Evolutionary conservation across 2,888 invertebrate genomes (phyloP).

Genomic region (Leucozona laternaria): DNA sequence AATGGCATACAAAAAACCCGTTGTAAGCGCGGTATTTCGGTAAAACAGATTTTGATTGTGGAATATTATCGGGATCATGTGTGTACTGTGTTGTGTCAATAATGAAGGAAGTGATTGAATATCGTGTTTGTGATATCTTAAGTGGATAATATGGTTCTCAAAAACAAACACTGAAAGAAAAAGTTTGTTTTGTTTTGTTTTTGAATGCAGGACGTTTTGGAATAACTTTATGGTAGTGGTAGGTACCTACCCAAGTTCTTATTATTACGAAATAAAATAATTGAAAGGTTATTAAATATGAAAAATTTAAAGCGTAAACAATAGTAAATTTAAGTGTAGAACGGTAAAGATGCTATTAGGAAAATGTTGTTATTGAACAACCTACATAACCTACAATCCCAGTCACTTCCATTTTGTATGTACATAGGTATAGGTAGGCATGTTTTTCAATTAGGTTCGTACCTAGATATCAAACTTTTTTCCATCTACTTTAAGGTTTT

Average conservation of each 20-base stretch:
- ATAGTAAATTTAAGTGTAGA: no score
- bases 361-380: no score
- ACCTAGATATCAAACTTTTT: no score
- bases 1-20: constrained; percentile 48
- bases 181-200: background rate
- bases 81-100: background rate
- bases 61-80: constrained; percentile 30
- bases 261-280: no score
- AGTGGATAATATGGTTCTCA: background rate
- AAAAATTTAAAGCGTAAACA: no score
- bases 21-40: constrained; percentile 44
- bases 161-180: background rate
- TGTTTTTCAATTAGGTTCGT: no score
- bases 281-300: no score
- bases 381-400: no score
- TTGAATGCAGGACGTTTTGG: background rate
- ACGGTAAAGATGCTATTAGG: no score
- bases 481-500: no score
- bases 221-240: background rate
- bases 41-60: constrained; percentile 15
- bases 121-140: constrained; percentile 8
- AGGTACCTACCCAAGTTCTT: background rate
- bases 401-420: no score
- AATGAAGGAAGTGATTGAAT: constrained; percentile 16
- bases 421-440: no score